Evolutionary conservation across 2,797 vertebrate species (phyloP), one percentile per base, ranked within the genome.

Genomic region (Cottoperca gobio): DNA sequence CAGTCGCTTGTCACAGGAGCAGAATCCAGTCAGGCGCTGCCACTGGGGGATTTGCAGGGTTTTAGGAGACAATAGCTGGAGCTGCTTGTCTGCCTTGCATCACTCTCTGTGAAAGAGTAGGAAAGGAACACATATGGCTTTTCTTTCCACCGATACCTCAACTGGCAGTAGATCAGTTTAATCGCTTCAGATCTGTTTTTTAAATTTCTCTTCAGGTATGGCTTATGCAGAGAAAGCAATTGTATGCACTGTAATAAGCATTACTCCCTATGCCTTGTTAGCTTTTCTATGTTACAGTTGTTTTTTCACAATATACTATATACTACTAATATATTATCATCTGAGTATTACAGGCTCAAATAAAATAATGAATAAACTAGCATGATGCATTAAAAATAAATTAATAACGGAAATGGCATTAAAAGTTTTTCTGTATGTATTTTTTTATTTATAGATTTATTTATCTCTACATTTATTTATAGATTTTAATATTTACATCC

Each of bases 61-160:
- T 90, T 89, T 83, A 79, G 75, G 81, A 90, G 87, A 86, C 83
- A 83, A 85, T 81, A 70, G 79, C 83, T 78, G 63, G 75, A 86
- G 75, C 80, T 78, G 68, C 69, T 84, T 78, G 84, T 89, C 81
- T 86, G 84, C 67, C 77, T 89, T 76, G 74, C 76, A 84, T 88
- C 79, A 70, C 39, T 81, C 62, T 74, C 53, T 48, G 52, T 45
- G 77, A 81, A 68, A 65, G 46, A 76, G 67, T 70, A 76, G 28
- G 54, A 76, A 82, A 73, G 43, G 57, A 75, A 89, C 61, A 54
- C 46, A 76, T 71, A 63, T 50, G 48, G 49, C 63, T 86, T 84
- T 83, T 70, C 76, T 81, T 81, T 73, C 52, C 57, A 63, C 54
- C 42, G 64, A 81, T 65, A 81, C 45, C 73, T 83, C 35, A 33